Conservation (phyloP, 2,888 invertebrate genomes). For the Barypeithes pellucidus region DNA sequence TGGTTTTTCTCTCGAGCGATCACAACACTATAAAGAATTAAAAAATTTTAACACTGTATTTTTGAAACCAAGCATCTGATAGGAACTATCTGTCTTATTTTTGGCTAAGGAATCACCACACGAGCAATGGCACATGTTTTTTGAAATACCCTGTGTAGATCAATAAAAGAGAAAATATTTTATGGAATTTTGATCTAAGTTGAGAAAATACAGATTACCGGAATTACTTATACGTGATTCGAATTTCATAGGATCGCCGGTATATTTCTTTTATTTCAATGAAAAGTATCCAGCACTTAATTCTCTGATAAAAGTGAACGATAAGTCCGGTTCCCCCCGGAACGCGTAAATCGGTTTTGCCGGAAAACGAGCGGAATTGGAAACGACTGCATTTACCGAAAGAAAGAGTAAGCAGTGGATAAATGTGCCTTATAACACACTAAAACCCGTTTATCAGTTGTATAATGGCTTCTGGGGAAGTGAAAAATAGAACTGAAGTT, state of each 20-base stretch:
- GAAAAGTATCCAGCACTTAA: constrained; percentile 39
- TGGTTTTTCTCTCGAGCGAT: too few species aligned
- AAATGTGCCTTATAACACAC: constrained; percentile 33
- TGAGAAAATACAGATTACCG: not conserved
- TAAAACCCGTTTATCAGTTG: constrained; percentile 44
- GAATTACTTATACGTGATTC: constrained; percentile 15
- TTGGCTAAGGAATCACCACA: too few species aligned
- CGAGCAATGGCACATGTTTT: too few species aligned
- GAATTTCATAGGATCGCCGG: constrained; percentile 14
- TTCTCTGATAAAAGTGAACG: constrained; percentile 39
- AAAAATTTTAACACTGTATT: too few species aligned
- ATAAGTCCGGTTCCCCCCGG: constrained; percentile 39
- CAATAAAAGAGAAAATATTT: not conserved
- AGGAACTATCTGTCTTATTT: too few species aligned
- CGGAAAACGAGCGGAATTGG: constrained; percentile 69
- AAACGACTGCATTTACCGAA: constrained; percentile 67
- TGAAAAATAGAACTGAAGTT: constrained; percentile 35
- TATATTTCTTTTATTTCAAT: constrained; percentile 25
- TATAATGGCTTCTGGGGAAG: constrained; percentile 42
- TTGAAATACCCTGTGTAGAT: too few species aligned
- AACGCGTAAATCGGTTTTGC: constrained; percentile 65
- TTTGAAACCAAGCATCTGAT: too few species aligned
- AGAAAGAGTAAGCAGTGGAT: constrained; percentile 63
- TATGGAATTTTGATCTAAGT: not conserved
- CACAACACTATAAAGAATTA: too few species aligned